Evolutionary conservation across 1,140 invertebrate species (phyloP), one percentile per base, ranked within the genome.

Genomic region (Proctacanthus coquilletti): DNA sequence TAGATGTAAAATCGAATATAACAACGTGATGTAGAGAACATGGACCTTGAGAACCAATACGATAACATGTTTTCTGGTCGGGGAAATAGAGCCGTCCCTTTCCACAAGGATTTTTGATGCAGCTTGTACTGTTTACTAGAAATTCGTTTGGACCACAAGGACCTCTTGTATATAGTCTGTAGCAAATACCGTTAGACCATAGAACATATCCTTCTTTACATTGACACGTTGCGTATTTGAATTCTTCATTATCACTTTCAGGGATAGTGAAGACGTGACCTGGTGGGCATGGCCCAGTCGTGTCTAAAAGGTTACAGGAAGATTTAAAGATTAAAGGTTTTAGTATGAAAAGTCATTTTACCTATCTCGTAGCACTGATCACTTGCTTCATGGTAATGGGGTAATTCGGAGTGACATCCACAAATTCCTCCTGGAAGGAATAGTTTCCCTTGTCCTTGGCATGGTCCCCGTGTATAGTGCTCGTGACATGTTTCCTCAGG

Each of bases 381-480:
- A 13, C 72, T 77, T 0, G 61, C 53, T 17, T 69, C 64, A 48
- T 84, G 69, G 54, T 77, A 85, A 47, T 85, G 78, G 3, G 80
- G 76, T 43, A 85, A 46, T 41, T 70, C 61, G 2, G 54, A 42
- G 38, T 74, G 65, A 45, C 83, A 86, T 17, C 79, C 80, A 48
- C 83, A 86, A 3, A 56, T 61, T 1, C 72, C 71, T 5, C 73
- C 73, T 0, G 81, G 80, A 37, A 85, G 54, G 53, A 84, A 84
- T 25, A 85, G 56, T 50, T 77, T 69, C 0, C 83, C 82, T 2
- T 63, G 64, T 50, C 75, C 72, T 21, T 69, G 69, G 49, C 83
- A 86, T 4, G 82, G 81, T 2, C 82, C 83, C 43, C 68, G 70
- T 0, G 77, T 77, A 47, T 75, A 84, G 51, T 82, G 77, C 45